Percentiles rank a stretch among this genome's conserved stretches.
Evolutionary conservation across 2,797 vertebrate species (phyloP).

Genomic region (Oreochromis grahami): DNA sequence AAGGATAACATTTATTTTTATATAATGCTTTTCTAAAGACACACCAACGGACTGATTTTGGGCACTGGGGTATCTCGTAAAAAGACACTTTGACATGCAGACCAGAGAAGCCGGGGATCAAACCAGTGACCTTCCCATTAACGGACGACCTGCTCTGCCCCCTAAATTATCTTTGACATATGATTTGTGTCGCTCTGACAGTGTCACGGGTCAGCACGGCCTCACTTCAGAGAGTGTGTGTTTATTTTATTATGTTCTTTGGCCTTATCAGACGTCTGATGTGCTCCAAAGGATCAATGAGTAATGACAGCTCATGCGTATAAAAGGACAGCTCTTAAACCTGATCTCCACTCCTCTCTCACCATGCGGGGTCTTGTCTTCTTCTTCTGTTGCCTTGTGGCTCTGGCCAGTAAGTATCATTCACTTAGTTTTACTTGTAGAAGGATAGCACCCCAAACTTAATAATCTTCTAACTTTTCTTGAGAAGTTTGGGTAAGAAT

Average conservation of each 20-base stretch:
- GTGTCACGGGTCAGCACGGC: slow-evolving; percentile 49
- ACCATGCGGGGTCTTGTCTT: slow-evolving; percentile 67
- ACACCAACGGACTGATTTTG: background rate
- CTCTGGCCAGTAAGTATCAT: slow-evolving; percentile 68
- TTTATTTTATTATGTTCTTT: slow-evolving; percentile 17
- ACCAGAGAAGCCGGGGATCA: background rate
- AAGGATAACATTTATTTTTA: background rate
- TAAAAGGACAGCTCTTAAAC: slow-evolving; percentile 37
- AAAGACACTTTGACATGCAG: background rate
- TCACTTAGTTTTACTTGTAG: background rate
- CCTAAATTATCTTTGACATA: background rate
- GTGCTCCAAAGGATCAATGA: background rate
- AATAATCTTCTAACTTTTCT: background rate
- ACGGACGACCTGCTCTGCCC: background rate
- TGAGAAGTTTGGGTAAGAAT: background rate
- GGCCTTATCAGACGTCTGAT: background rate
- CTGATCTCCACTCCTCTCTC: slow-evolving; percentile 20
- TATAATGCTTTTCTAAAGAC: background rate
- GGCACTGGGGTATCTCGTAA: background rate
- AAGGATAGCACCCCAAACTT: too few species aligned
- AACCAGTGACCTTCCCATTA: background rate
- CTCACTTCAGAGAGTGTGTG: background rate
- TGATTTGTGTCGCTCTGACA: slow-evolving; percentile 64
- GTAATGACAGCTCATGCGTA: slow-evolving; percentile 27
- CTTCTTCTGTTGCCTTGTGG: slow-evolving; percentile 69